Base-by-base conservation (phyloP, 2,888 invertebrate genomes). In the Lithosia quadra region DNA sequence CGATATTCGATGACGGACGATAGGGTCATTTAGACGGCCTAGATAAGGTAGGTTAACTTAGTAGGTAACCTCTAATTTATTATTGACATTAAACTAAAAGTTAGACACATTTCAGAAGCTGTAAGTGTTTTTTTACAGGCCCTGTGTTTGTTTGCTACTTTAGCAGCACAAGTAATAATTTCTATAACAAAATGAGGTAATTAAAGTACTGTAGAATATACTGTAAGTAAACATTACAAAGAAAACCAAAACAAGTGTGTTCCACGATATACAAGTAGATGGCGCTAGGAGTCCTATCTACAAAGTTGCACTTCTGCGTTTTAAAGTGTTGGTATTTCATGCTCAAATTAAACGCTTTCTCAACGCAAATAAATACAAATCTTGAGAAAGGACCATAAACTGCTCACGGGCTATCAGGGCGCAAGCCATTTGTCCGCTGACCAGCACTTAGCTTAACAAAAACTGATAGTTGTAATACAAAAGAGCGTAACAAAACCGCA, bases 371-470 rank as follows among this genome's bases (percentile, higher is more conserved):
- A 81, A 81, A 81, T 81, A 78, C 81, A 74, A 78, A 81, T 81
- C 79, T 79, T 71, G 34, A 72, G 68, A 69, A 67, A 76, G 68
- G 66, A 58, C 79, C 81, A 81, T 81, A 81, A 81, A 81, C 77
- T 81, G 76, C 73, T 81, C 81, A 75, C 77, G 65, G 73, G 74
- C 90, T 93, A 93, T 94, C 92, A 88, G 83, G 82, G 84, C 89
- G 85, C 89, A 87, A 89, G 91, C 93, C 92, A 91, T 93, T 93
- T 93, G 92, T 92, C 91, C 91, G 90, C 86, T 90, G 90, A 88
- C 88, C 92, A 91, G 94, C 93, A 93, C 93, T 94, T 94, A 93
- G 92, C 93, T 93, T 92, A 93, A 93, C 93, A 93, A 93, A 94
- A 94, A 94, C 93, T 91, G 94, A 94, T 93, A 93, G 93, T 93